Evolutionary conservation across 2,888 invertebrate species (phyloP).

Genomic region (Acronicta alni): DNA sequence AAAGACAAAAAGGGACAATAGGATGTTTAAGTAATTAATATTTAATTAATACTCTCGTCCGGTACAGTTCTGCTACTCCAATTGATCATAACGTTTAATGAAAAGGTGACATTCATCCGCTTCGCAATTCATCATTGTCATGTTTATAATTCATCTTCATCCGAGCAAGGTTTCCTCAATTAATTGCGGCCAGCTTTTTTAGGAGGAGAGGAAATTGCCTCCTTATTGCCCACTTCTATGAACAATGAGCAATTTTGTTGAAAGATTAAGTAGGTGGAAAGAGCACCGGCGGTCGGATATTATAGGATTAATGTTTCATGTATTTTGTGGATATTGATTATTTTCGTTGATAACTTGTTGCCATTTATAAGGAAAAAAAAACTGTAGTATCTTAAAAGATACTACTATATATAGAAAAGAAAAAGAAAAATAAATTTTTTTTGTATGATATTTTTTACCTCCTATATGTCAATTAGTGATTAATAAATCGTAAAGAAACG

Average conservation of each 20-base stretch:
- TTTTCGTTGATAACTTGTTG: no score
- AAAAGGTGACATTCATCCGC: constrained; percentile 59
- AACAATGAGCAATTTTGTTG: constrained; percentile 48
- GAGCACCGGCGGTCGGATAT: constrained; percentile 41
- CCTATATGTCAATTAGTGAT: no score
- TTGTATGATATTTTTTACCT: no score
- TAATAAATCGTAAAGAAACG: no score
- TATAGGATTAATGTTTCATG: constrained; percentile 37
- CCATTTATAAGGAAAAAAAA: no score
- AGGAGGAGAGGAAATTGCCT: constrained; percentile 41
- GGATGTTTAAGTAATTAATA: constrained; percentile 48
- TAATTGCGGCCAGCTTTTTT: constrained; percentile 51
- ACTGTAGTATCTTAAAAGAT: no score
- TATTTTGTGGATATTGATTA: constrained; percentile 13
- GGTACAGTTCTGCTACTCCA: constrained; percentile 37
- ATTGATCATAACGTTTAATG: constrained; percentile 61
- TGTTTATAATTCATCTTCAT: constrained; percentile 66
- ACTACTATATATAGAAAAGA: no score
- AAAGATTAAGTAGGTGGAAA: constrained; percentile 32
- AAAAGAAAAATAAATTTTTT: no score
- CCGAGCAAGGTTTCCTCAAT: constrained; percentile 55
- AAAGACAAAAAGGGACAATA: constrained; percentile 42
- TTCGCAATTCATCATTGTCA: constrained; percentile 60
- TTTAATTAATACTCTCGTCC: constrained; percentile 44
- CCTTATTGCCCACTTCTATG: constrained; percentile 41